Base-by-base conservation (phyloP, 2,113 vertebrate genomes). In the Nibea coibor region DNA sequence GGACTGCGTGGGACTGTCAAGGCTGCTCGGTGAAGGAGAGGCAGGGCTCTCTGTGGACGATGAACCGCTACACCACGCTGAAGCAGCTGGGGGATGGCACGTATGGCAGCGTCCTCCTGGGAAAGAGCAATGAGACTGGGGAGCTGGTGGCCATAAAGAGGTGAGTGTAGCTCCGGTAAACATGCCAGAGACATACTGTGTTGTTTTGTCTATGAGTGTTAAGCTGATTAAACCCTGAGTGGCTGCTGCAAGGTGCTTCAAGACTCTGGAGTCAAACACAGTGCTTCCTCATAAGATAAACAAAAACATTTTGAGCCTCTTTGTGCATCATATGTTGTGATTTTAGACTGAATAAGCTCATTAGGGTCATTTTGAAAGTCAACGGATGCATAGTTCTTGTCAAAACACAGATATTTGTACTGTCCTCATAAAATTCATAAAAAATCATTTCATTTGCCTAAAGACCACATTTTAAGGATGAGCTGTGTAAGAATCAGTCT, bases 81-180 rank as follows among this genome's bases (percentile, higher is more conserved):
- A 96, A 95, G 81, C 97, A 98, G 73, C 82, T 98, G 39, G 97
- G 97, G 2, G 97, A 98, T 3, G 97, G 97, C 72, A 98, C 97
- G 1, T 98, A 97, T 1, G 97, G 97, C 69, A 97, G 96, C 0
- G 97, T 98, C 47, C 82, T 98, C 20, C 96, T 98, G 97, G 97
- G 96, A 39, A 97, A 95, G 86, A 98, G 95, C 90, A 97, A 96
- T 0, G 96, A 97, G 70, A 96, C 97, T 0, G 97, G 97, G 58
- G 97, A 98, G 87, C 94, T 98, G 91, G 97, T 98, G 87, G 97
- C 97, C 78, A 97, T 98, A 85, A 98, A 98, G 84, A 97, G 96
- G 97, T 97, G 93, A 22, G 91, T 58, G 47, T 28, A 26, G 58
- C 39, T 12, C 42, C 10, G 24, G 8, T 22, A 35, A 43, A 43